Evolutionary conservation across 2,113 vertebrate species (phyloP), one percentile per base, ranked within the genome.

Genomic region (Colistium nudipinnis): DNA sequence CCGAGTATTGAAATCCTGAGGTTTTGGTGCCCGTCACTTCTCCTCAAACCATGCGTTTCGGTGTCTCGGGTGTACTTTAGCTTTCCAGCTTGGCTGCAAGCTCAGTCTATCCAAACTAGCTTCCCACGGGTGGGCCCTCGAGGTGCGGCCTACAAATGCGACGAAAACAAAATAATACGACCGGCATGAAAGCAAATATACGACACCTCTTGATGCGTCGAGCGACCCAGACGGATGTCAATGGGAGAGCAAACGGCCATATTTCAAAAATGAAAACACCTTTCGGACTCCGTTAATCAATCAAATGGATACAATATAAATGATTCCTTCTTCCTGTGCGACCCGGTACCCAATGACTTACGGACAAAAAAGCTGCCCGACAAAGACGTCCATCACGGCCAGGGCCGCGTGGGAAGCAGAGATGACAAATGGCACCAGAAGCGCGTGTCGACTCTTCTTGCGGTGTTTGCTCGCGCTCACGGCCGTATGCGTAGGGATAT

Each of bases 381-480:
- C 30, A 56, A 31, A 65, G 55, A 48, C 44, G 17, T 52, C 31
- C 7, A 31, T 22, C 38, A 47, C 43, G 36, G 52, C 62, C 51
- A 22, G 27, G 10, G 54, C 30, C 2, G 36, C 3, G 41, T 1
- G 8, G 35, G 4, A 13, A 31, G 17, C 6, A 51, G 14, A 19
- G 28, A 13, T 8, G 2, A 12, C 3, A 7, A 24, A 16, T 28
- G 55, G 16, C 55, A 28, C 35, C 54, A 27, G 20, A 56, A n/a
- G 43, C 20, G 35, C 38, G 52, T 53, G 22, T 6, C 53, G 13
- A 33, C 24, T 11, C 2, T 20, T 16, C 51, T 17, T 10, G 6
- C 16, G 4, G 24, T 47, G 39, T 48, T 38, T 82, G 56, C 39
- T 64, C 52, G 22, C 33, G 56, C 27, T 39, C 61, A 48, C 1